Percentiles rank a stretch among this genome's conserved stretches.
Evolutionary conservation across 2,113 vertebrate species (phyloP).

Genomic region (Serilophus lunatus): DNA sequence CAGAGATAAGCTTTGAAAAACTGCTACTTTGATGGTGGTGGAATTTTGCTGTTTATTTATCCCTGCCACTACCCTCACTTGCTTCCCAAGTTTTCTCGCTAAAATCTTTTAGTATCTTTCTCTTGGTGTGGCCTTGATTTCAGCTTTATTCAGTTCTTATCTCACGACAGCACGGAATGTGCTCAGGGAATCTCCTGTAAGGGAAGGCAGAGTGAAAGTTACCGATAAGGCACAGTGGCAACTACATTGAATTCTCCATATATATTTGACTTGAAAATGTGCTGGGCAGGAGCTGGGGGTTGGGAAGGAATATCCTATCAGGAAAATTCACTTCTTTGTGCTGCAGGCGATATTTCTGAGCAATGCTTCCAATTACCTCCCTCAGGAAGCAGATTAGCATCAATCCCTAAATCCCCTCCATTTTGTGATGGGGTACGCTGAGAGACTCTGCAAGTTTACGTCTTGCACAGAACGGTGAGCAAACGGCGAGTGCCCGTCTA

Average conservation of each 20-base stretch:
- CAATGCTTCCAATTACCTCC: not conserved
- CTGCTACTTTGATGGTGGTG: not conserved
- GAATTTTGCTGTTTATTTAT: not conserved
- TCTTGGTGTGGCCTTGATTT: not conserved
- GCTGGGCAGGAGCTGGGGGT: not conserved
- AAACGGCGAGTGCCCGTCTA: not conserved
- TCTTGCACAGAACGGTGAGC: not conserved
- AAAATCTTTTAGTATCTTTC: not conserved
- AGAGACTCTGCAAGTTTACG: not conserved
- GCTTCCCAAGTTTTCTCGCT: not conserved
- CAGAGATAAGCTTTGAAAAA: conserved; percentile 2
- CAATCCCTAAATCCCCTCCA: conserved; percentile 17
- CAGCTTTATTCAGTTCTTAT: conserved; percentile 5
- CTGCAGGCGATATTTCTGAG: not conserved
- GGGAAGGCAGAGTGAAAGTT: not conserved
- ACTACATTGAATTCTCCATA: not conserved
- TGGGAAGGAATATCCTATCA: not conserved
- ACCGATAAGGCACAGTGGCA: not conserved
- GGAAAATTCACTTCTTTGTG: not conserved
- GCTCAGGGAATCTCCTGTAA: not conserved
- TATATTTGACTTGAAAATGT: not conserved
- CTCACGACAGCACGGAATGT: not conserved
- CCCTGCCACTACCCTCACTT: not conserved
- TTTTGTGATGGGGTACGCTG: not conserved
- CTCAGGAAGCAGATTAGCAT: not conserved